Base-by-base conservation (phyloP, 1,140 invertebrate genomes). In the Glossosoma conforme region DNA sequence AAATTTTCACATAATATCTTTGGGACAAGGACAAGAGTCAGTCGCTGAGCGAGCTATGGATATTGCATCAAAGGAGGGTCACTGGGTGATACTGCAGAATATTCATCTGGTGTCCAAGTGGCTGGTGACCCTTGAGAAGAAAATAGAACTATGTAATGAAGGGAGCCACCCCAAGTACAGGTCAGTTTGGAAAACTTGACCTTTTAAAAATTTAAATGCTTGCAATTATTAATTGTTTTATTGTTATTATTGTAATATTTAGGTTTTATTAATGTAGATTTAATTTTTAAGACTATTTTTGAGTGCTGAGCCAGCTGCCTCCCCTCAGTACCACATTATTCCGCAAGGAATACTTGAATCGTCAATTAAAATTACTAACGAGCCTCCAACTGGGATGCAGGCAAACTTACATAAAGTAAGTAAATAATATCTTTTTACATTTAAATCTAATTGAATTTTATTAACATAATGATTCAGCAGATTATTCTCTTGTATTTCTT, bases 281-380 rank as follows among this genome's bases (percentile, higher is more conserved):
- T n/a, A n/a, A n/a, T 17, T 37, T 36, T 56, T 35, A 28, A 72
- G 81, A 24, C 65, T 83, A 43, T 83, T 75, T 60, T 57, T 83
- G 22, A 82, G 80, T 55, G 81, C 81, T 2, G 80, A 82, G 55
- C 79, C 80, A 2, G 76, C 78, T 0, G 65, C 64, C 3, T 69
- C 76, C 63, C 65, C 79, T 1, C 58, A 63, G 1, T 77, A 74
- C 52, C 77, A 79, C 44, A 77, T 78, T 11, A 70, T 83, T 15
- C 80, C 80, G 0, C 77, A 87, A 73, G 93, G 93, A 42, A 89
- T 98, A 58, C 69, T 97, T 3, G 93, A 98, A 67, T 89, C 90
- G 0, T 87, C 91, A 1, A 93, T 97, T 61, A 97, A 98, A 74
- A 95, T 97, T 28, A 96, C 93, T 0, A 97, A 97, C 62, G 93